These are phyloP conservation scores for Hipparchia sbordonii DNA, from an alignment of 2,888 invertebrate genomes.

Conservation along the genomic window DNA sequence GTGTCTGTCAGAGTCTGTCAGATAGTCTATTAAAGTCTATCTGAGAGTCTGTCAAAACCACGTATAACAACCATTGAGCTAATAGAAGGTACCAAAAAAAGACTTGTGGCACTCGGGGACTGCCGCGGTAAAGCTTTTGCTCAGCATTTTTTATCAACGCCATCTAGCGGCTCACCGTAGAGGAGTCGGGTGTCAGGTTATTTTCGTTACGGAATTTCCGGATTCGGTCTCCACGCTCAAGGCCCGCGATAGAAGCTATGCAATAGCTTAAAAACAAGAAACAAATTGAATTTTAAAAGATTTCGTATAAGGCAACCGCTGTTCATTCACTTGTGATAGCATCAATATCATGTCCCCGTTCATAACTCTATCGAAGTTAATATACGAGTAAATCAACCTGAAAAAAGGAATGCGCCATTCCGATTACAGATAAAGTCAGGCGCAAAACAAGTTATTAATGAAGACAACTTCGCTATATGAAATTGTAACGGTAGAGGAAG, in stretches of 20 bases:
- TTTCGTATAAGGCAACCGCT: background rate
- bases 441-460: conserved; percentile 5
- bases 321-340: conserved; percentile 4
- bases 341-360: background rate
- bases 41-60: too few species aligned
- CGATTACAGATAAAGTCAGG: conserved; percentile 10
- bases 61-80: background rate
- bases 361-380: background rate
- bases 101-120: too few species aligned
- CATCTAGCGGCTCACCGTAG: too few species aligned
- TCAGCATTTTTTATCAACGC: too few species aligned
- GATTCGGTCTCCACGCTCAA: too few species aligned
- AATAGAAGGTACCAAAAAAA: background rate
- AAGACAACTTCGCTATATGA: conserved; percentile 1
- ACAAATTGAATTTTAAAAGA: conserved; percentile 1
- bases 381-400: background rate
- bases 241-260: too few species aligned
- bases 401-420: conserved; percentile 3
- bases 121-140: too few species aligned
- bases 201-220: too few species aligned
- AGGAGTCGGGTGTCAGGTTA: too few species aligned
- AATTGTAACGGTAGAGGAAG: background rate
- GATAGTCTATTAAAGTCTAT: too few species aligned
- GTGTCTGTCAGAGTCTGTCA: too few species aligned
- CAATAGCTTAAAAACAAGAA: background rate